Evolutionary conservation across 1,140 invertebrate genomes (phyloP).

Genomic region (Lepidurus couesii): DNA sequence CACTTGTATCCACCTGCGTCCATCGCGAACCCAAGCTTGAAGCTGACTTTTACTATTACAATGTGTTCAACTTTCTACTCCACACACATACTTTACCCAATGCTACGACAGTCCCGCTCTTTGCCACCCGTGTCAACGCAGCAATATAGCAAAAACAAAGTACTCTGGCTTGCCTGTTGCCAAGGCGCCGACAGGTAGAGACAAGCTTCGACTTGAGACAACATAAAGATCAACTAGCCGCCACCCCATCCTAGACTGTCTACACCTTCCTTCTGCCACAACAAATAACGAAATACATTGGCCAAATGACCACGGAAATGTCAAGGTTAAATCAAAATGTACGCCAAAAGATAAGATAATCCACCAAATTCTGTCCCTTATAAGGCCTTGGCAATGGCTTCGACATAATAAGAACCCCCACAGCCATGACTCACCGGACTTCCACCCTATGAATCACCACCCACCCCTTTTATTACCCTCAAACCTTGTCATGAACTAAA

Average conservation of each 20-base stretch:
- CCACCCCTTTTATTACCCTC: not conserved
- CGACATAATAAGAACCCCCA: not conserved
- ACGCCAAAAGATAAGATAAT: not conserved
- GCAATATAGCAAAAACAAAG: not conserved
- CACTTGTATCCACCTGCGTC: not conserved
- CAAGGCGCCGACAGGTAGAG: conserved; percentile 3
- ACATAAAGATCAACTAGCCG: not conserved
- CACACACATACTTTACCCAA: not conserved
- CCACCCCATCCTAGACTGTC: not conserved
- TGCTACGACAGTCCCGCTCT: not conserved
- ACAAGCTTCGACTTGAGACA: not conserved
- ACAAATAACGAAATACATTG: not conserved
- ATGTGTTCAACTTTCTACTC: not conserved
- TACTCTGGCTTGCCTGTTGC: not conserved
- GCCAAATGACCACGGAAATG: not conserved
- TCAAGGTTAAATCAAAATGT: not conserved
- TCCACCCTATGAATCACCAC: conserved; percentile 4
- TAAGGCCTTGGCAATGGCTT: not conserved
- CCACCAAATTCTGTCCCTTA: not conserved
- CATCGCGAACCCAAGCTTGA: not conserved
- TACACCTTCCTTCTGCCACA: too few species aligned
- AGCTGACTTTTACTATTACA: not conserved
- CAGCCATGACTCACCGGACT: conserved; percentile 1
- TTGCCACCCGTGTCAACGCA: not conserved
- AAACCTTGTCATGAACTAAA: not conserved